A percentile compares a stretch with the other conserved stretches of the same genome.
Evolutionary conservation across 2,888 invertebrate genomes (phyloP).

Genomic region (Pollenia amentaria): DNA sequence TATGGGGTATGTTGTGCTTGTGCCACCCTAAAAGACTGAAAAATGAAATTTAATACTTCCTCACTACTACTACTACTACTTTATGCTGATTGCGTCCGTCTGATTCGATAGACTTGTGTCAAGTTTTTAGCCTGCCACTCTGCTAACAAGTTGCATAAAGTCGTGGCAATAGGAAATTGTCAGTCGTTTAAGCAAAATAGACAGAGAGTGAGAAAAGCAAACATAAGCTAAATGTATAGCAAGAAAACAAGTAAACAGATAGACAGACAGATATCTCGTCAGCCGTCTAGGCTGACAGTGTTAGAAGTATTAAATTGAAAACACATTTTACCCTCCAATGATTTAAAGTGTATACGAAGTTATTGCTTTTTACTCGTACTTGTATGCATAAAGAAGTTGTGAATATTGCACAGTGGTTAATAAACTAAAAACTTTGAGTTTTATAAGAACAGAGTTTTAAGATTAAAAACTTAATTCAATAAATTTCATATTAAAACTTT

Average conservation of each 20-base stretch:
- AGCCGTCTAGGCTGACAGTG: conserved; percentile 37
- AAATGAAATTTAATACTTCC: conserved; percentile 72
- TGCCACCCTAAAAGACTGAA: conserved; percentile 44
- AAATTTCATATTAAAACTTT: too few relatives aligned
- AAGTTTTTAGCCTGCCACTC: conserved; percentile 67
- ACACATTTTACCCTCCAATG: conserved; percentile 73
- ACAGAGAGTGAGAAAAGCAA: conserved; percentile 14
- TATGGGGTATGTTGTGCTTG: conserved; percentile 7
- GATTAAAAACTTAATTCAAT: too few relatives aligned
- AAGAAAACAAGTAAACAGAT: background rate
- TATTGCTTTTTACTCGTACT: conserved; percentile 54
- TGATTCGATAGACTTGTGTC: conserved; percentile 72
- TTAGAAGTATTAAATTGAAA: conserved; percentile 71
- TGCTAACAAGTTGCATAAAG: conserved; percentile 53
- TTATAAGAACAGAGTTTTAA: background rate
- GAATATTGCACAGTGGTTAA: conserved; percentile 48
- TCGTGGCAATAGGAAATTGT: conserved; percentile 14
- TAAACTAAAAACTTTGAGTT: background rate
- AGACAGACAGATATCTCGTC: background rate
- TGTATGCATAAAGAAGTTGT: conserved; percentile 48
- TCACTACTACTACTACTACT: conserved; percentile 51
- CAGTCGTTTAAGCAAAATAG: conserved; percentile 13
- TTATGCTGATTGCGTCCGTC: conserved; percentile 69
- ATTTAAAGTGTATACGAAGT: conserved; percentile 57
- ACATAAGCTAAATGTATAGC: background rate